Base-by-base conservation (phyloP, 2,113 vertebrate species). In the Scomber scombrus region DNA sequence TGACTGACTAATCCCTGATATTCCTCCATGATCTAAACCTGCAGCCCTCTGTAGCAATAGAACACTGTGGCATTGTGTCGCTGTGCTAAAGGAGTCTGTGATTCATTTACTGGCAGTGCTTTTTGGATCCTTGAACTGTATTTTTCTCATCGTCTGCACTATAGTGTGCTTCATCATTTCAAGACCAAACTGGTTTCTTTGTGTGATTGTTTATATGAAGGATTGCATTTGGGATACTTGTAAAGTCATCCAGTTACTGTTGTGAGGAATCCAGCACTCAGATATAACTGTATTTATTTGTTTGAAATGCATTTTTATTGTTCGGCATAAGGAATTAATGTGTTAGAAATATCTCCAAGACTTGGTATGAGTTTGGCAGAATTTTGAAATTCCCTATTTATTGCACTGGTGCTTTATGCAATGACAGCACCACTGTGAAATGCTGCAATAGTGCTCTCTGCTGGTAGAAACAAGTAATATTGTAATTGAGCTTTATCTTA, bases 21-120 rank as follows among this genome's bases (percentile, higher is more conserved):
- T 93, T 93, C 82, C 90, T 88, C 92, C 86, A 91, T 92, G 91
- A 93, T 92, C 85, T 90, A 93, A 92, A 91, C 91, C 86, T 90
- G 88, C 84, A 90, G 89, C 66, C 66, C 80, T 88, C 80, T 75
- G 70, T 79, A 83, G 85, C 84, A 78, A 80, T 56, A 84, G 80
- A 92, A 93, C 91, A 93, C 87, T 88, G 86, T 85, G 67, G 83
- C 84, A 90, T 93, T 93, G 91, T 94, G 88, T 90, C 86, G 63
- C 75, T 71, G 62, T 79, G 81, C 81, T 80, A 71, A 80, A 86
- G 82, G 71, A 86, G 84, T 78, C 77, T 89, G 89, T 92, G 87
- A 93, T 90, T 92, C 87, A 92, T 92, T 86, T 87, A 80, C 82
- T 89, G 87, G 89, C 90, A 75, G 29, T 49, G 29, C 56, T 40